A percentile compares a stretch with the other conserved stretches of the same genome.
Evolutionary conservation across 1,140 invertebrate species (phyloP).

Genomic region (Sinonovacula constricta): DNA sequence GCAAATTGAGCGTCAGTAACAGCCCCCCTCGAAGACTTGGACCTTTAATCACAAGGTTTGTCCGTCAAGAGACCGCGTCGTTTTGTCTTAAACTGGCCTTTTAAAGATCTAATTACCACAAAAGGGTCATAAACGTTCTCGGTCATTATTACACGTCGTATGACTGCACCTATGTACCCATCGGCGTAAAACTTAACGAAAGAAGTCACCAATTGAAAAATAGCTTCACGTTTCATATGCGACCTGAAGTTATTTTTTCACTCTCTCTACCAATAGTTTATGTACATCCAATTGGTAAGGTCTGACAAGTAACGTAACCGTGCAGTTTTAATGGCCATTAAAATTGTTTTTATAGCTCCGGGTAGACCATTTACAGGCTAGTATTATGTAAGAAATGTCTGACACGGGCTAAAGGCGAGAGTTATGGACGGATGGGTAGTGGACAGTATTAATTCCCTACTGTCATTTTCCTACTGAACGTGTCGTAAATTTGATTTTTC

Average conservation of each 20-base stretch:
- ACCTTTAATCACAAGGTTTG: constrained; percentile 21
- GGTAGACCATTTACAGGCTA: constrained; percentile 24
- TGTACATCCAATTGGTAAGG: constrained; percentile 21
- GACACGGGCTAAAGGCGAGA: not conserved
- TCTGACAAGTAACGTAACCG: constrained; percentile 16
- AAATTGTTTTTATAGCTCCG: constrained; percentile 32
- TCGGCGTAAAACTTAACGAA: constrained; percentile 5
- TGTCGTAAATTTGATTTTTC: not conserved
- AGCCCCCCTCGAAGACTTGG: constrained; percentile 24
- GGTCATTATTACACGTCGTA: not conserved
- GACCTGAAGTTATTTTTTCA: not conserved
- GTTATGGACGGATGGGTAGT: not conserved
- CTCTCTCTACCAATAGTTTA: constrained; percentile 12
- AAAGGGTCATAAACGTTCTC: constrained; percentile 32
- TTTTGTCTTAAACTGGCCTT: not conserved
- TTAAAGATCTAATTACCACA: constrained; percentile 16
- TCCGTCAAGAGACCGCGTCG: constrained; percentile 15
- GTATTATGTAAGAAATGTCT: constrained; percentile 45
- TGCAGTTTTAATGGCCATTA: constrained; percentile 46
- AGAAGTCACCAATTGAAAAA: not conserved
- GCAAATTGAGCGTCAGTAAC: constrained; percentile 45
- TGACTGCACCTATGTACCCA: not conserved
- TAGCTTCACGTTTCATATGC: not conserved
- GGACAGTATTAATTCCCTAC: not conserved
- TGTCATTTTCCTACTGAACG: not conserved